These are phyloP conservation scores for Peribatodes rhomboidaria DNA, from an alignment of 2,888 invertebrate genomes.

Conservation along the genomic window DNA sequence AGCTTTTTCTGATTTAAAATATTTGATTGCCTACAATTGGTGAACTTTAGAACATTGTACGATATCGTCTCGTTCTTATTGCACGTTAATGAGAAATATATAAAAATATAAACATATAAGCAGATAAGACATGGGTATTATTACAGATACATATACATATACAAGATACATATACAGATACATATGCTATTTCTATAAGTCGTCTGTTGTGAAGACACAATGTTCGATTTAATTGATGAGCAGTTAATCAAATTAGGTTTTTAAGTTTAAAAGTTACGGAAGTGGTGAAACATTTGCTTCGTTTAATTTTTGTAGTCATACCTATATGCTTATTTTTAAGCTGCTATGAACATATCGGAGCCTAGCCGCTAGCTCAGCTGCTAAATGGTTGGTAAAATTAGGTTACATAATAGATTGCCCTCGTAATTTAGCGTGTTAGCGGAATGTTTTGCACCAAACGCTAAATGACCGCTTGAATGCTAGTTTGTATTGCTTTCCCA, in stretches of 20 bases:
- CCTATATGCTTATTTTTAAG: not conserved
- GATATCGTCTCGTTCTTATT: not conserved
- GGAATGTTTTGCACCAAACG: constrained; percentile 46
- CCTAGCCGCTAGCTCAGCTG: constrained; percentile 58
- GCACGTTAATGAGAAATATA: not conserved
- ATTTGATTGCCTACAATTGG: not conserved
- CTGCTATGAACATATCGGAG: not conserved
- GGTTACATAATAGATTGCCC: constrained; percentile 57
- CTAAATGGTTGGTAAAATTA: constrained; percentile 60
- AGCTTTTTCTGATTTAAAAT: constrained; percentile 17
- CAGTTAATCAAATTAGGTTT: too few species aligned
- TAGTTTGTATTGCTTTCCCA: constrained; percentile 11
- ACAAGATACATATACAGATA: too few species aligned
- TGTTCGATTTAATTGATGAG: too few species aligned
- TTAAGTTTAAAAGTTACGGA: too few species aligned
- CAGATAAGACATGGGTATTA: too few species aligned
- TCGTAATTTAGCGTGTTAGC: constrained; percentile 52
- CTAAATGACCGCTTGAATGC: constrained; percentile 31
- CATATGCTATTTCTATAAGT: too few species aligned
- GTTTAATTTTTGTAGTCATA: not conserved
- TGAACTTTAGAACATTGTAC: not conserved
- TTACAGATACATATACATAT: too few species aligned
- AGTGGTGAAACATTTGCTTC: not conserved
- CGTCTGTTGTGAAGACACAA: too few species aligned
- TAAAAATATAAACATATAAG: too few species aligned